Percentiles rank a stretch among this genome's conserved stretches.
Conservation (phyloP, 1,140 invertebrate genomes). For the Phthorimaea operculella region DNA sequence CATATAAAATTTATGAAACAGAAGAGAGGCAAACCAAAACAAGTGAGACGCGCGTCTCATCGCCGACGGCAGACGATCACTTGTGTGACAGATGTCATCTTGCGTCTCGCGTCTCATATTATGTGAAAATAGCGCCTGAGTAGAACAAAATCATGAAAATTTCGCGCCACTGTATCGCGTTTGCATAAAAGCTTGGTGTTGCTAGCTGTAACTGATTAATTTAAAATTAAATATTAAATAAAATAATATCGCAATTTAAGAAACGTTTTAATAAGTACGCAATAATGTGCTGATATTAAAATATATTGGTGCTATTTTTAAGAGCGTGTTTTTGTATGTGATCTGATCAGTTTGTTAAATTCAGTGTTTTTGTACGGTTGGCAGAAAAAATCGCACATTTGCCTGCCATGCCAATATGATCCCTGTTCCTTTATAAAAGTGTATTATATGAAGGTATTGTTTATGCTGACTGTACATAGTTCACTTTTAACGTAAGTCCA, state of each 20-base stretch:
- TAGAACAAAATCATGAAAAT: neutral
- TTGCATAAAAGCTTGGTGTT: constrained; percentile 28
- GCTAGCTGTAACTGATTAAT: constrained; percentile 22
- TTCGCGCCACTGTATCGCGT: constrained; percentile 9
- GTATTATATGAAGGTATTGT: too few species aligned
- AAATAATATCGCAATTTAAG: constrained; percentile 16
- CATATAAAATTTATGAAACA: too few species aligned
- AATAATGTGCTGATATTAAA: constrained; percentile 46
- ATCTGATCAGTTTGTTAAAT: neutral
- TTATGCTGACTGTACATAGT: too few species aligned
- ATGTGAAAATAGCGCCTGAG: too few species aligned
- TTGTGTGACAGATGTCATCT: too few species aligned
- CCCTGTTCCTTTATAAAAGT: too few species aligned
- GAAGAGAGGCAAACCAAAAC: too few species aligned
- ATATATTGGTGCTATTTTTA: constrained; percentile 64
- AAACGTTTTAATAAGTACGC: neutral
- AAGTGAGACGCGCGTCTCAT: too few species aligned
- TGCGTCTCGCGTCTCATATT: too few species aligned
- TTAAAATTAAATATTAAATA: neutral
- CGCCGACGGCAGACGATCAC: too few species aligned
- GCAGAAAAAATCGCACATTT: neutral
- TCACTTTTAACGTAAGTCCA: too few species aligned
- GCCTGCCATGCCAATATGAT: too few species aligned
- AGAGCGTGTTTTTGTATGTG: constrained; percentile 36
- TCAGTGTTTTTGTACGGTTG: neutral